Base-by-base conservation (phyloP, 2,888 invertebrate genomes). In the Lasioglossum marginatum region DNA sequence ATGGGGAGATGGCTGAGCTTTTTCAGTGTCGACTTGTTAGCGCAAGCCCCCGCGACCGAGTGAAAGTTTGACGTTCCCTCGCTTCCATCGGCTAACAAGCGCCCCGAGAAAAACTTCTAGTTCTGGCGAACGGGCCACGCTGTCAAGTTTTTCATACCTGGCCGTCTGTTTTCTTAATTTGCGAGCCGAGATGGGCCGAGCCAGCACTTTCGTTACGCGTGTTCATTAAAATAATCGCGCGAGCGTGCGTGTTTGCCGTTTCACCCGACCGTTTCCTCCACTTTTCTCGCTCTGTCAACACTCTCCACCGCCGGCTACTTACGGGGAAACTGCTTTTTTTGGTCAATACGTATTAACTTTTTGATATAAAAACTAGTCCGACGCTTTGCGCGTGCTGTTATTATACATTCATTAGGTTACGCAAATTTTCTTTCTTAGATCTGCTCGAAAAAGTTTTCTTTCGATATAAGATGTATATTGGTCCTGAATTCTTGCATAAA, bases 1-100 rank as follows among this genome's bases (percentile, higher is more conserved):
- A 66, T 45, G 52, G 43, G 57, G 66, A 57, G 68, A 72, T 14
- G 34, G 66, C 40, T 72, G 31, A 73, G 60, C 73, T 73, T 81
- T 80, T 76, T 76, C 77, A 45, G 57, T 40, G 68, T 48, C 73
- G 81, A 70, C 81, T 81, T 83, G 83, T 83, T 83, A 77, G 81
- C 68, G 45, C 45, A 43, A 77, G 31, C 34, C n/a, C 68, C 77
- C 57, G 83, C 74, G 71, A 43, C 76, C 40, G 31, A 40, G 60
- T 70, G 68, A 81, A 83, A 79, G 60, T 85, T 82, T 37, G 75
- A 79, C 82, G 72, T 71, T 79, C 37, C 73, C 73, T 57, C 71
- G 74, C 57, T 48, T 70, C 70, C 45, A 57, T 70, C 34, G 74
- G 63, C 63, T 79, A 79, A 85, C 76, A 74, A 82, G 75, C 82